Conservation (phyloP, 2,113 vertebrate genomes). For the Sialia sialis region DNA sequence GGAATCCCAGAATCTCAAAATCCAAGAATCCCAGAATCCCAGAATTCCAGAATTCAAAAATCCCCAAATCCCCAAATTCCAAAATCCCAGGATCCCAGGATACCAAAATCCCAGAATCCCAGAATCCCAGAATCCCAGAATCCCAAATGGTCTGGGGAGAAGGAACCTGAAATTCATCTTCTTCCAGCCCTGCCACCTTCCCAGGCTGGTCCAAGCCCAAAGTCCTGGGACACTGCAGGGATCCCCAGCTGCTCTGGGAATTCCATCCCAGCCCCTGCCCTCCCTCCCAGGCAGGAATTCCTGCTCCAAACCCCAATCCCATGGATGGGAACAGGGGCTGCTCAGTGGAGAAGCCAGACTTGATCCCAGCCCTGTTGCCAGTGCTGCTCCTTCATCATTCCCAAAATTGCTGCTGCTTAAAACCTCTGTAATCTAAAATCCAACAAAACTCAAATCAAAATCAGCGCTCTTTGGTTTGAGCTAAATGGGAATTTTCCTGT, state of each 20-base stretch:
- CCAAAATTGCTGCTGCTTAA: accelerated
- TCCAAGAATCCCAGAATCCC: too few relatives aligned
- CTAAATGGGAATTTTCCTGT: not conserved
- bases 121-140: not conserved
- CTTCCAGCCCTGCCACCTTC: not conserved
- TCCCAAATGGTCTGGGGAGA: not conserved
- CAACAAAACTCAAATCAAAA: too few relatives aligned
- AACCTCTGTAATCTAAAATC: not conserved
- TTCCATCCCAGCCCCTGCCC: not conserved
- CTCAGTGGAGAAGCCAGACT: not conserved
- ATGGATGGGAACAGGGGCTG: accelerated
- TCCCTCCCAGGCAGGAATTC: not conserved
- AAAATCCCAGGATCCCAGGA: too few relatives aligned
- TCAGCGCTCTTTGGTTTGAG: not conserved
- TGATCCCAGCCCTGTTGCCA: not conserved
- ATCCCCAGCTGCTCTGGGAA: not conserved
- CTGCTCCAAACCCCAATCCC: not conserved
- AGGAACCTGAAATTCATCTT: not conserved
- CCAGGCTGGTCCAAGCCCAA: not conserved
- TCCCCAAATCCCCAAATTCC: too few relatives aligned
- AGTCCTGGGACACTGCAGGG: not conserved
- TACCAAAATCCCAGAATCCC: too few relatives aligned
- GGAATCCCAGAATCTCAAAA: not conserved
- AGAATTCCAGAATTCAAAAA: too few relatives aligned
- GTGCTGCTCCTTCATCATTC: not conserved